Conservation (phyloP, 1,140 invertebrate species). For the Bactericera cockerelli region DNA sequence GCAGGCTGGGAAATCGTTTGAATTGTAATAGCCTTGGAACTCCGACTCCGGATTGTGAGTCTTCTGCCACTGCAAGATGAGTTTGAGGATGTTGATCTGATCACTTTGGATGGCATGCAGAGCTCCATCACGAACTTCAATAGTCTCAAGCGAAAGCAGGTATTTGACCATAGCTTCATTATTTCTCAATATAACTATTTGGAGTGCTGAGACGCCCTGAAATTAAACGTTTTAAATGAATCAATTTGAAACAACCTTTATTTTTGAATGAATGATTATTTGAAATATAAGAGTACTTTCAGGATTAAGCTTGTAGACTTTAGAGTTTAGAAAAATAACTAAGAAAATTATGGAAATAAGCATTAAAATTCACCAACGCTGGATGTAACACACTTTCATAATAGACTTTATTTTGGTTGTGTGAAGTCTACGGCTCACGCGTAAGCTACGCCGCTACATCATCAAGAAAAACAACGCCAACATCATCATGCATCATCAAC, state of each 20-base stretch:
- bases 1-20: slow-evolving; percentile 43
- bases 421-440: no score
- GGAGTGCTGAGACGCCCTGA: slow-evolving; percentile 36
- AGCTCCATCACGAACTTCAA: slow-evolving; percentile 37
- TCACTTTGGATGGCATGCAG: slow-evolving; percentile 37
- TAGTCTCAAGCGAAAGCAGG: slow-evolving; percentile 31
- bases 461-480: no score
- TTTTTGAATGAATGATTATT: background rate
- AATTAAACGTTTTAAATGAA: slow-evolving; percentile 13
- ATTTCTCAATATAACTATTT: slow-evolving; percentile 35
- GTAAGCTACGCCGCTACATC: no score
- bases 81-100: slow-evolving; percentile 30
- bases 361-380: background rate
- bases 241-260: slow-evolving; percentile 6
- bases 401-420: no score
- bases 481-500: no score
- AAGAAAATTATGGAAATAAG: background rate
- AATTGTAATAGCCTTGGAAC: slow-evolving; percentile 8
- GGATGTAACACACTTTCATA: no score
- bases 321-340: background rate
- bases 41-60: background rate
- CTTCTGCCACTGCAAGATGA: slow-evolving; percentile 33
- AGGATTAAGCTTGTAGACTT: no score
- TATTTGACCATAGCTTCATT: slow-evolving; percentile 36
- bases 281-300: no score